Evolutionary conservation across 2,888 invertebrate genomes (phyloP), one percentile per base, ranked within the genome.

Genomic region (Sinelater perroti): DNA sequence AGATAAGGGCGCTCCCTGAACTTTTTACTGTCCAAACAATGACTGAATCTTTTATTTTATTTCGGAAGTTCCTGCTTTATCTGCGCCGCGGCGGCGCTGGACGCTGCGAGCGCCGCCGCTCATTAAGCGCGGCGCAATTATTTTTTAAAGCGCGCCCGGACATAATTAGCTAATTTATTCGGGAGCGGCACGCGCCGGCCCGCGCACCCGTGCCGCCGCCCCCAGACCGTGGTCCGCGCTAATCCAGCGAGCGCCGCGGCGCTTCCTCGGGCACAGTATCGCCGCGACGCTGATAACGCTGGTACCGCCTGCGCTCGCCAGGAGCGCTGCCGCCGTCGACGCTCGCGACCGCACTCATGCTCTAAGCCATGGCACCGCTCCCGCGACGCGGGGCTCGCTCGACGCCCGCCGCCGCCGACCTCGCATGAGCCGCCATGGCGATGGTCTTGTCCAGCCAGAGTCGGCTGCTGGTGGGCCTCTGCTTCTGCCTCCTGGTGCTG

Each of bases 381-480:
- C 24, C n/a, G 13, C 24, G 21, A 13, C 2, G 8, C 1, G 24
- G 11, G 14, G 40, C 2, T 4, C 2, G 6, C 4, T 40, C 24
- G 13, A 13, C 24, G 21, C 21, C 18, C 3, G 24, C 8, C 24
- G 24, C 14, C 45, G 13, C 26, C 11, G 13, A 42, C 44, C 28
- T 18, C 45, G 45, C 28, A 52, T 30, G 45, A 45, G 31, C 44
- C 31, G 20, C 44, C 11, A 86, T 86, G 86, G 86, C 86, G 65
- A 85, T 86, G 83, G 86, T 87, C 72, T 81, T 86, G 68, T 86
- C 86, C 62, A 81, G 83, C 74, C 85, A 85, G 83, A 80, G 83
- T 80, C 76, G 83, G 63, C 73, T 86, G 69, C 81, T 85, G 66
- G 82, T 82, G 68, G 83, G 83, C 65, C 78, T 85, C 69, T 79